Percentiles rank a stretch among this genome's conserved stretches.
Conservation (phyloP, 2,797 vertebrate genomes). For the Furcifer pardalis region DNA sequence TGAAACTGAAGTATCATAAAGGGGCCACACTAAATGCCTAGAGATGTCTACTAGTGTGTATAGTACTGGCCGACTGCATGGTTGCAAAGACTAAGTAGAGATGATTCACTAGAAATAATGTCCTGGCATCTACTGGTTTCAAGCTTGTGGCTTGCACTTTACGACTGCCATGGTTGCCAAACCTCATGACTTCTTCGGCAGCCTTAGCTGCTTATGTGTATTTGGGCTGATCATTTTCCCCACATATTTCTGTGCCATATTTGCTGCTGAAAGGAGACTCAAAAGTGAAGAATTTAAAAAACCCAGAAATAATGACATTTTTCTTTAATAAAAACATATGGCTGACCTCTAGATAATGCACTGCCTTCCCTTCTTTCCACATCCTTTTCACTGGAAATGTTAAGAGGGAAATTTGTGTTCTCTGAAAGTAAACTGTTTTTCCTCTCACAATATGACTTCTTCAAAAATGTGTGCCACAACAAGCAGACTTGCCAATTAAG, state of each 20-base stretch:
- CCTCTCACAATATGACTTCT: not conserved
- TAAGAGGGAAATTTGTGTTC: not conserved
- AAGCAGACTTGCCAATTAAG: not conserved
- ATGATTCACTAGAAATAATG: not conserved
- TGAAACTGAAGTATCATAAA: not conserved
- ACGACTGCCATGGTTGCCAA: too few relatives aligned
- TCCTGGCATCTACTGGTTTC: not conserved
- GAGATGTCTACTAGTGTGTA: not conserved
- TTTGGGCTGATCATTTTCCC: not conserved
- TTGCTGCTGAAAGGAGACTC: not conserved
- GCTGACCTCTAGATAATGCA: not conserved
- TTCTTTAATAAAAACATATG: not conserved
- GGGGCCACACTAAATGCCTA: not conserved
- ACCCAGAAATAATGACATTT: not conserved
- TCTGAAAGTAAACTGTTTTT: not conserved
- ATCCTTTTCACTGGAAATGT: not conserved
- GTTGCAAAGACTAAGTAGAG: not conserved
- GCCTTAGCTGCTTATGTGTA: not conserved
- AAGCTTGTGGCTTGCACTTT: rapidly evolving
- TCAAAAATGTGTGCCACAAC: not conserved
- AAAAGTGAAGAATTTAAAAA: not conserved
- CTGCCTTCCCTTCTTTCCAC: not conserved
- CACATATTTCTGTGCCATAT: not conserved
- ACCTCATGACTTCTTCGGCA: not conserved
- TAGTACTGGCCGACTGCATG: not conserved